These are phyloP conservation scores for Eilema depressum DNA, from an alignment of 2,888 invertebrate species.

Conservation along the genomic window DNA sequence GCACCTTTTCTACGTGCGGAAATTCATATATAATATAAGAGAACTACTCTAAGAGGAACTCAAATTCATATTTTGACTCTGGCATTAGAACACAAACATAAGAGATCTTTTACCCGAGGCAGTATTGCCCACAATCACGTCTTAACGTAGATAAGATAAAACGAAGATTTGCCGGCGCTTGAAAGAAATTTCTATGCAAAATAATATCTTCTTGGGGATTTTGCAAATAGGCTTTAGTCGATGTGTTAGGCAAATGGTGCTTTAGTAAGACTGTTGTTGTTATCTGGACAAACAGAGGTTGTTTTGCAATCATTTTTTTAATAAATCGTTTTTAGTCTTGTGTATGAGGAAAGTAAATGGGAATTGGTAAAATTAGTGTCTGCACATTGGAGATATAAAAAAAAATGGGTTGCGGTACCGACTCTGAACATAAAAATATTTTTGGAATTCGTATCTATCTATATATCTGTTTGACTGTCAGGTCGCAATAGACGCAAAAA, in stretches of 20 bases:
- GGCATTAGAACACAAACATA: slow-evolving; percentile 21
- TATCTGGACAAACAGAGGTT: background rate
- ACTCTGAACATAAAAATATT: no score
- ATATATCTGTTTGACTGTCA: no score
- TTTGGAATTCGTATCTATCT: no score
- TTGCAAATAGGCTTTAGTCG: slow-evolving; percentile 47
- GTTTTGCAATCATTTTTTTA: background rate
- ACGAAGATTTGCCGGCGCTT: slow-evolving; percentile 40
- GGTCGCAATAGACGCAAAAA: no score
- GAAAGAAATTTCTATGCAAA: slow-evolving; percentile 52
- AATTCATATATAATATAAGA: no score
- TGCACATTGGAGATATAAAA: no score
- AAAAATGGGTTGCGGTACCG: no score
- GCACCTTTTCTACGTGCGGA: no score
- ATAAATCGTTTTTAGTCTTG: background rate
- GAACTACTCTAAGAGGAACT: no score
- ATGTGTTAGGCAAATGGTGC: slow-evolving; percentile 36
- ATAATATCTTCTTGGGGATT: slow-evolving; percentile 49
- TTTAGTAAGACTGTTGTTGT: slow-evolving; percentile 20
- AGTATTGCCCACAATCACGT: slow-evolving; percentile 46
- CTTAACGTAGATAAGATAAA: slow-evolving; percentile 48
- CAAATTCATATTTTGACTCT: background rate
- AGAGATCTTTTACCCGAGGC: slow-evolving; percentile 25
- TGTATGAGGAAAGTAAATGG: background rate
- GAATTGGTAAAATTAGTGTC: no score